Percentiles rank a stretch among this genome's conserved stretches.
phyloP scores from a whole-genome alignment of 2,113 vertebrate genomes.

The Amazona guildingii region DNA sequence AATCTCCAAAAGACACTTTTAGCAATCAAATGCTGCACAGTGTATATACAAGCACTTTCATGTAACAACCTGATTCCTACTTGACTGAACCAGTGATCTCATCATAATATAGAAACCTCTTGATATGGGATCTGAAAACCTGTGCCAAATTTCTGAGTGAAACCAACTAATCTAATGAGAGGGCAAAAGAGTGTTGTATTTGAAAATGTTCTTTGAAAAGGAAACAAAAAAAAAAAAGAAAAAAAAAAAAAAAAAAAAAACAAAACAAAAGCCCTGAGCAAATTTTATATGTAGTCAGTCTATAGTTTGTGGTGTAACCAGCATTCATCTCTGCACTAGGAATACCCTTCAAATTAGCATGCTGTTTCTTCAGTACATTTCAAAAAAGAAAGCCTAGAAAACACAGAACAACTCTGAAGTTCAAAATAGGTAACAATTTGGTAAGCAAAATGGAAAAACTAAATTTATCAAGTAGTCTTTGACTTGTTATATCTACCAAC shows the following conservation, averaged over 20 bases:
- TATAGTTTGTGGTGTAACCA: neutral
- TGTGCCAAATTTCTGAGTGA: neutral
- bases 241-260: neutral
- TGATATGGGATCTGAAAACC: neutral
- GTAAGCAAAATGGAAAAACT: neutral
- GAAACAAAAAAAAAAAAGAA: neutral
- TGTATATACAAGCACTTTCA: neutral
- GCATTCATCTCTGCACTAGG: neutral
- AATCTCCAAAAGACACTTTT: neutral
- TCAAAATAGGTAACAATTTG: neutral
- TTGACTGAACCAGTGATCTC: neutral
- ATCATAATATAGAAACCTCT: neutral
- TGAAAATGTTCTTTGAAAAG: neutral
- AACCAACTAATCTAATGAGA: neutral
- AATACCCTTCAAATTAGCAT: neutral
- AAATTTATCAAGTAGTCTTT: neutral
- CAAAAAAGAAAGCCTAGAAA: neutral
- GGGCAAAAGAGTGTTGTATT: neutral
- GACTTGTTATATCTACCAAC: neutral
- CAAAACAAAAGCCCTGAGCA: neutral
- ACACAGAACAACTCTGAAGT: neutral
- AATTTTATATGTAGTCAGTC: neutral
- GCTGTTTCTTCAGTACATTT: neutral
- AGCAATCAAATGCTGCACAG: neutral
- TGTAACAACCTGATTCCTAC: neutral